phyloP scores from a whole-genome alignment of 1,140 invertebrate genomes.

The Monochamus saltuarius region DNA sequence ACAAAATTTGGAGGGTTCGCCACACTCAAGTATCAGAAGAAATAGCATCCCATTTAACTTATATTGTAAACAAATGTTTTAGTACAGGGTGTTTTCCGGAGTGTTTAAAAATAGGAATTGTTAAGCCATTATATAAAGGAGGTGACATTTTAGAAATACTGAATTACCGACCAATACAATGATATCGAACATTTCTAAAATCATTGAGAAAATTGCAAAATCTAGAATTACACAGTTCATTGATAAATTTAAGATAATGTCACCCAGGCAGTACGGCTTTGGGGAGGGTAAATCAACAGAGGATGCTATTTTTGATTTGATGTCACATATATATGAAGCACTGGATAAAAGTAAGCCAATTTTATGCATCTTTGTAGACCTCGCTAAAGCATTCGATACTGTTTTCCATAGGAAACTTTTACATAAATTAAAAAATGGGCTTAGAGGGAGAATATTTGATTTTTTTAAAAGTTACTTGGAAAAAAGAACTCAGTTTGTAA shows the following conservation, averaged over 20 bases:
- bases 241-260: too few relatives aligned
- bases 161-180: constrained; percentile 36
- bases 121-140: constrained; percentile 33
- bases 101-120: constrained; percentile 30
- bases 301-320: too few relatives aligned
- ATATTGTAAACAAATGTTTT: constrained; percentile 32
- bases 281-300: too few relatives aligned
- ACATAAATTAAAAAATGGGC: not conserved
- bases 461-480: constrained; percentile 1
- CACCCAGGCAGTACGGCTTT: too few relatives aligned
- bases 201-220: too few relatives aligned
- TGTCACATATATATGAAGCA: constrained; percentile 9
- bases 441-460: not conserved
- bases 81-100: constrained; percentile 28
- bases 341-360: not conserved
- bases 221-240: too few relatives aligned
- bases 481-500: too few relatives aligned
- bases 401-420: not conserved
- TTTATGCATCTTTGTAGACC: not conserved
- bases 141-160: constrained; percentile 22
- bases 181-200: too few relatives aligned
- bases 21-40: constrained; percentile 12
- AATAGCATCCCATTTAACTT: constrained; percentile 11
- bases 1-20: too few relatives aligned
- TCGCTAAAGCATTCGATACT: not conserved